phyloP scores from a whole-genome alignment of 2,888 invertebrate genomes.

The Apotomis turbidana region DNA sequence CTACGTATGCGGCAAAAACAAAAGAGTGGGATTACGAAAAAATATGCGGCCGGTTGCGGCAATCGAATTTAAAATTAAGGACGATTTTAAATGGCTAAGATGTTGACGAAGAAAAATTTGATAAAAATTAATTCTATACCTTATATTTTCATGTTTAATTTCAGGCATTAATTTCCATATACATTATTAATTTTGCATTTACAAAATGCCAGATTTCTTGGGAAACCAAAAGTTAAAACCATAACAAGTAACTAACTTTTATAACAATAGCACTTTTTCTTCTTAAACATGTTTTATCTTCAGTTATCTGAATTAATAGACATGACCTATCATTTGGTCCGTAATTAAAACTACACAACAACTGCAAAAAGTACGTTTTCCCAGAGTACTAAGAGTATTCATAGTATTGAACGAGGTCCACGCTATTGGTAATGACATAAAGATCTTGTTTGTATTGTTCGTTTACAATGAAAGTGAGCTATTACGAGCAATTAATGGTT shows the following conservation, averaged over 20 bases:
- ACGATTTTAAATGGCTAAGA: constrained; percentile 3
- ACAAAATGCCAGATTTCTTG: too few species aligned
- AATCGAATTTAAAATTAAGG: constrained; percentile 47
- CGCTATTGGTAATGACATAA: constrained; percentile 24
- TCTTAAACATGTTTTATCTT: too few species aligned
- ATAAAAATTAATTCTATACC: too few species aligned
- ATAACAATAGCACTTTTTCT: too few species aligned
- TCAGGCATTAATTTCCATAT: too few species aligned
- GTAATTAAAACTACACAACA: constrained; percentile 1
- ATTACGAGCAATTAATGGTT: constrained; percentile 32
- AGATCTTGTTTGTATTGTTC: constrained; percentile 40
- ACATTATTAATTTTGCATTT: too few species aligned
- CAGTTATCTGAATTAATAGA: background rate
- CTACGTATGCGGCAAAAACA: constrained; percentile 54
- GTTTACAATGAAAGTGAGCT: constrained; percentile 60
- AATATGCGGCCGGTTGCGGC: constrained; percentile 52
- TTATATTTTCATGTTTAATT: too few species aligned
- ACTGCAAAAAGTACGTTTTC: constrained; percentile 25
- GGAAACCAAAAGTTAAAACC: too few species aligned
- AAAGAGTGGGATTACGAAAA: constrained; percentile 59
- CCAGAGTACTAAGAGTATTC: constrained; percentile 7
- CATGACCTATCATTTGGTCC: background rate
- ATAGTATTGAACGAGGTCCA: constrained; percentile 8
- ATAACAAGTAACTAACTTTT: too few species aligned
- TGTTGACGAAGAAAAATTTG: too few species aligned